Evolutionary conservation across 2,797 vertebrate species (phyloP), one percentile per base, ranked within the genome.

Genomic region (Enoplosus armatus): DNA sequence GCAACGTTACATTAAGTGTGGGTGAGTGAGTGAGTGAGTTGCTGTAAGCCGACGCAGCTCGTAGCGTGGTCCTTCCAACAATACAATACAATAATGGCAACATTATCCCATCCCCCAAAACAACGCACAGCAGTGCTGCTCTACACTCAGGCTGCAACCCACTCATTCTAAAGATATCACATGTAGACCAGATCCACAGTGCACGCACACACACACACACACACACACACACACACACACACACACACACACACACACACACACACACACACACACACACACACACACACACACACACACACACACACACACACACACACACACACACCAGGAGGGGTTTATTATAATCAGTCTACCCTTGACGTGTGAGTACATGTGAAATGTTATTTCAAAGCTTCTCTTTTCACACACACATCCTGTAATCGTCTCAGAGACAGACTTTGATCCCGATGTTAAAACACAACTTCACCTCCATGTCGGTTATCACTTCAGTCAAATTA

Each of bases 101-200:
- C 53, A 56, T 77, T 61, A 83, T 88, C 88, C 90, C 90, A 90
- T 90, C 88, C 90, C 90, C 90, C 88, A 84, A 89, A 89, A 89
- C 82, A 82, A 91, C 73, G 66, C 87, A 84, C 82, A 72, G 78
- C 87, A 88, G 75, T 69, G 89, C 89, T 80, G 89, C 85, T 82
- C 89, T 81, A 87, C 87, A 61, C 86, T 86, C 79, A 84, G 79
- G 80, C 89, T 82, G 59, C 94, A 86, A 60, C 95, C 94, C 94
- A 95, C 94, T 93, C 94, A 87, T 92, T 95, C 94, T 95, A 95
- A 95, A 95, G 94, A 96, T 95, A 95, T 93, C 94, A 82, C 91
- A 87, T 88, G 82, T 82, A 89, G 85, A 88, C 85, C 89, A 87
- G 89, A 87, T 92, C 83, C 77, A 82, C 83, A 87, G 83, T 24